Evolutionary conservation across 1,140 invertebrate genomes (phyloP), one percentile per base, ranked within the genome.

Genomic region (Hestina assimilis): DNA sequence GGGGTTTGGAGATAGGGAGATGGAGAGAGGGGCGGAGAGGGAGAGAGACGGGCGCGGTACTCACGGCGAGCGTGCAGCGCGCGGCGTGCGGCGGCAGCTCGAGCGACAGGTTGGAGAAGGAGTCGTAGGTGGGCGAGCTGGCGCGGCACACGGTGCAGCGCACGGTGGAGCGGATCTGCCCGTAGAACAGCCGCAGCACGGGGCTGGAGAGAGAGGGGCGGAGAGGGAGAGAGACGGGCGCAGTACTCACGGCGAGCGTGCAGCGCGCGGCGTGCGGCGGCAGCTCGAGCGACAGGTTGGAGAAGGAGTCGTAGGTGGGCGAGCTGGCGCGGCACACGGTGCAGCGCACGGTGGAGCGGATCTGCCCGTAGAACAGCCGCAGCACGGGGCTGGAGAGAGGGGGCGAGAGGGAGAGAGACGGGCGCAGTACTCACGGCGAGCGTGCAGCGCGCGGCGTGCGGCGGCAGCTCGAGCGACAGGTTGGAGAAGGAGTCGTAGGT

Each of bases 251-350:
- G 54, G 90, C 89, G 4, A 96, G 82, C 35, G 92, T 90, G 77
- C 94, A 96, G 20, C 90, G 81, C 52, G 90, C 89, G 0, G 91
- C 86, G 28, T 89, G 89, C 9, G 83, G 81, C 2, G 95, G 93
- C 59, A 98, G 90, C 26, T 96, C 96, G 40, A 97, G 87, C 9
- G 95, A 95, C 14, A 98, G 89, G 83, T 94, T 96, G 63, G 95
- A 96, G 84, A 98, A 98, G 8, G 94, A 93, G 77, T 98, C 96
- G 77, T 97, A 98, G 0, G 94, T 97, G 23, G 93, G 92, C 9
- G 96, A 97, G 63, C 91, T 91, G 66, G 95, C 92, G 24, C 89
- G 73, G 83, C 97, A 98, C 6, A 88, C 89, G 2, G 89, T 85
- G 79, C 97, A 98, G 15, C 89, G 92, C 0, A 98, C 92, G 0